A percentile compares a stretch with the other conserved stretches of the same genome.
Conservation (phyloP, 1,140 invertebrate genomes). For the Stegodyphus mimosarum region DNA sequence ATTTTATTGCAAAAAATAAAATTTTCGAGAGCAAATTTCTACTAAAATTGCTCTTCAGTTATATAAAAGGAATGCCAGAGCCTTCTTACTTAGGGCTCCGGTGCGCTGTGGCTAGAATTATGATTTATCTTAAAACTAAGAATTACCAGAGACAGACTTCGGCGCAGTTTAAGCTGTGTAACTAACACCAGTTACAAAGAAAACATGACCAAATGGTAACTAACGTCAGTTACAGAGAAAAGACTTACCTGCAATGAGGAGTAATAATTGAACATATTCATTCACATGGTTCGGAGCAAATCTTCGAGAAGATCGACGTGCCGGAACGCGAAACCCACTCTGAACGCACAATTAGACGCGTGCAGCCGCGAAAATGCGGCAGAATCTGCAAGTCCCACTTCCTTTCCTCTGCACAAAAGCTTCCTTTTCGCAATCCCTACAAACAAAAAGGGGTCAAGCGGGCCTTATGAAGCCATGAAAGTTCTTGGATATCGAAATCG, state of each 20-base stretch:
- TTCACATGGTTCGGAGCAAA: conserved; percentile 18
- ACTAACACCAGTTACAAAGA: too few relatives aligned
- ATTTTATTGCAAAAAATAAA: too few relatives aligned
- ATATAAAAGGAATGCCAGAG: too few relatives aligned
- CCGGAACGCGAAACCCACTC: background rate
- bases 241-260: conserved; percentile 71
- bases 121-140: too few relatives aligned
- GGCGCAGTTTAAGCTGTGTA: too few relatives aligned
- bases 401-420: background rate
- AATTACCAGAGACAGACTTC: too few relatives aligned
- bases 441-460: conserved; percentile 17
- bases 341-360: background rate
- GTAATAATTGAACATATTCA: conserved; percentile 26
- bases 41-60: too few relatives aligned
- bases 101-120: too few relatives aligned
- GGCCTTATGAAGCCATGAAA: background rate
- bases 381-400: conserved; percentile 14
- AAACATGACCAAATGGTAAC: too few relatives aligned
- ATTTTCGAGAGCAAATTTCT: too few relatives aligned
- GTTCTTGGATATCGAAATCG: background rate
- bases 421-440: background rate
- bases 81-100: too few relatives aligned
- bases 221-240: conserved; percentile 5
- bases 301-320: background rate
- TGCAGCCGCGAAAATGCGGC: background rate